Evolutionary conservation across 2,888 invertebrate species (phyloP), one percentile per base, ranked within the genome.

Genomic region (Meghimatium bilineatum): DNA sequence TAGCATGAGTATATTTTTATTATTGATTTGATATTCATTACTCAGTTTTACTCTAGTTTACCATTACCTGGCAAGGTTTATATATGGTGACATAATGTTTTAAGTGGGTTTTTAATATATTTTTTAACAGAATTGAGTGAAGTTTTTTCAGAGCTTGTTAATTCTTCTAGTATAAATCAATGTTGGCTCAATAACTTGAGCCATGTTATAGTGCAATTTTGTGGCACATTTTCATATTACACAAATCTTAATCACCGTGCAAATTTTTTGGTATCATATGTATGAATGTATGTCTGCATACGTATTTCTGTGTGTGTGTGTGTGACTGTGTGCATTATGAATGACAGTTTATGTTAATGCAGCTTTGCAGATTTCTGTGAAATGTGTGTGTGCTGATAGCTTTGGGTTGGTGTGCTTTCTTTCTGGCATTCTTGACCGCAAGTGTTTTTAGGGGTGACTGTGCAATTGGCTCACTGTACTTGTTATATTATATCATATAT

Each of bases 361-460:
- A 63, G 60, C 60, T 63, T 63, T 63, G n/a, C 26, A 63, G 60
- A 63, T 5, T n/a, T 2, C 26, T n/a, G 26, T 63, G 60, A 63
- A 34, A n/a, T 66, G 63, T 66, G 63, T 66, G 63, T n/a, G 63
- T 67, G 67, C 34, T n/a, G n/a, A 63, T 14, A 63, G 60, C 56
- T 63, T 63, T 63, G 60, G 60, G n/a, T n/a, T 63, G 60, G 60
- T 63, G 60, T 63, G n/a, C 60, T 63, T 63, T 63, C 60, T n/a
- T n/a, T 63, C 17, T n/a, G n/a, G n/a, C 60, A 63, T 63, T n/a
- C 60, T 63, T 63, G 60, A 63, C 60, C n/a, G 60, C 60, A 63
- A 63, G 60, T 26, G 60, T 63, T n/a, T 63, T n/a, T 63, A 63
- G 60, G 60, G 6, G 60, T n/a, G 60, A 63, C 1, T 63, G 8